Conservation (phyloP, 2,797 vertebrate genomes). For the Lerista edwardsae region DNA sequence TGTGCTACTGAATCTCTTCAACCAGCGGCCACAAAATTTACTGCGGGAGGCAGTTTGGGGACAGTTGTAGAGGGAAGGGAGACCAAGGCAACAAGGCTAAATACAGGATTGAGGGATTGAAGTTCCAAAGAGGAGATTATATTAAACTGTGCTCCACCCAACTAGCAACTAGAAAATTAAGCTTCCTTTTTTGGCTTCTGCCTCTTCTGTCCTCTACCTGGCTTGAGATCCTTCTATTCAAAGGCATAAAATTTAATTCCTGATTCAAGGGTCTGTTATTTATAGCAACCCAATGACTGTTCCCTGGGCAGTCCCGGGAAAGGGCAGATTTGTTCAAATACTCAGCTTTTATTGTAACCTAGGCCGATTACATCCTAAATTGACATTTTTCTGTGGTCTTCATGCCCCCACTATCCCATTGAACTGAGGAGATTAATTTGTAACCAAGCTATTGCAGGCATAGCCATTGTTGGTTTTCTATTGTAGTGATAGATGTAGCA, state of each 20-base stretch:
- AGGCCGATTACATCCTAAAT: slow-evolving; percentile 43
- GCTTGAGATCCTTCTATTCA: slow-evolving; percentile 48
- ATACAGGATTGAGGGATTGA: slow-evolving; percentile 73
- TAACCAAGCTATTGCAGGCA: slow-evolving; percentile 49
- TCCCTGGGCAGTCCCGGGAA: slow-evolving; percentile 37
- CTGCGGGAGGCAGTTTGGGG: slow-evolving; percentile 76
- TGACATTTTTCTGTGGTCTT: slow-evolving; percentile 17
- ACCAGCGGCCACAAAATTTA: slow-evolving; percentile 78
- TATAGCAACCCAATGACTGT: slow-evolving; percentile 46
- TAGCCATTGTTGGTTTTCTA: slow-evolving; percentile 60
- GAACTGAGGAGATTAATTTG: slow-evolving; percentile 51
- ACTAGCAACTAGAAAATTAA: slow-evolving; percentile 59
- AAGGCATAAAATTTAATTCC: slow-evolving; percentile 45
- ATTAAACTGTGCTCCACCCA: slow-evolving; percentile 70
- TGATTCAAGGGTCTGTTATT: slow-evolving; percentile 46
- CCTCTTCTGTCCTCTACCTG: slow-evolving; percentile 57
- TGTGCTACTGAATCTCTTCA: slow-evolving; percentile 79
- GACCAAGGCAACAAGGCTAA: slow-evolving; percentile 76
- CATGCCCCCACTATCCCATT: slow-evolving; percentile 32
- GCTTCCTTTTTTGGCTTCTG: slow-evolving; percentile 59
- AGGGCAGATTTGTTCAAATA: slow-evolving; percentile 43
- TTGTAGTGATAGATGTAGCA: slow-evolving; percentile 41
- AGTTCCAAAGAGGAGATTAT: slow-evolving; percentile 73
- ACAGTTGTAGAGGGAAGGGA: slow-evolving; percentile 69
- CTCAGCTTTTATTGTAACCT: slow-evolving; percentile 48